Evolutionary conservation across 2,113 vertebrate genomes (phyloP).

Genomic region (Petrocephalus zakoni): DNA sequence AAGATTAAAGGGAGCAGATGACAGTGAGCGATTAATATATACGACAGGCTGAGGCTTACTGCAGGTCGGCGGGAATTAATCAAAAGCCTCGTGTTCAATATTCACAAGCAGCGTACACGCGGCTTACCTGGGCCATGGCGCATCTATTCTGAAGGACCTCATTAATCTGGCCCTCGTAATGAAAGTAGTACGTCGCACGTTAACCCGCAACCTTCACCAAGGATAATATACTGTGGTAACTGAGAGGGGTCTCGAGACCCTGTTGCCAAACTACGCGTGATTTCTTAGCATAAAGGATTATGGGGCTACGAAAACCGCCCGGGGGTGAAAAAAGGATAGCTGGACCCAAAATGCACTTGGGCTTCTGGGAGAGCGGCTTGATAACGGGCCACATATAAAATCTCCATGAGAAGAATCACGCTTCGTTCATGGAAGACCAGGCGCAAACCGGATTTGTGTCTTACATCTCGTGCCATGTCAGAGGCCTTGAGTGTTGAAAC

Average conservation of each 20-base stretch:
- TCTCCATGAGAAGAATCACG: neutral
- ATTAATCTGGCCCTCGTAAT: slow-evolving; percentile 62
- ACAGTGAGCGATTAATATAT: slow-evolving; percentile 6
- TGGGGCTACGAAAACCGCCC: neutral
- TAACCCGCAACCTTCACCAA: slow-evolving; percentile 67
- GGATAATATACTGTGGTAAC: slow-evolving; percentile 55
- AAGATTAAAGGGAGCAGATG: neutral
- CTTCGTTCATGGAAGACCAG: neutral
- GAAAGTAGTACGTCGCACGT: slow-evolving; percentile 48
- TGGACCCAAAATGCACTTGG: neutral
- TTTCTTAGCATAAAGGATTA: neutral
- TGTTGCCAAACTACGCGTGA: slow-evolving; percentile 38
- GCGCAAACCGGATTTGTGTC: neutral
- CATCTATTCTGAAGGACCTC: slow-evolving; percentile 49
- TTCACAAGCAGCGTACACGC: slow-evolving; percentile 56
- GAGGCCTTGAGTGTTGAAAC: neutral
- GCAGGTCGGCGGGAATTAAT: slow-evolving; percentile 51
- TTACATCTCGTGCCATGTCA: neutral
- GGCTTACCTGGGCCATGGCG: slow-evolving; percentile 51
- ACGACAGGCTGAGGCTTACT: neutral
- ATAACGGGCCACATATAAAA: neutral
- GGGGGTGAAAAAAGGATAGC: neutral
- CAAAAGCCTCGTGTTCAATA: slow-evolving; percentile 61
- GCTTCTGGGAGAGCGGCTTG: neutral
- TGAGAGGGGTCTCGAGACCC: slow-evolving; percentile 47